Conservation (phyloP, 2,113 vertebrate species). For the Trichechus manatus region DNA sequence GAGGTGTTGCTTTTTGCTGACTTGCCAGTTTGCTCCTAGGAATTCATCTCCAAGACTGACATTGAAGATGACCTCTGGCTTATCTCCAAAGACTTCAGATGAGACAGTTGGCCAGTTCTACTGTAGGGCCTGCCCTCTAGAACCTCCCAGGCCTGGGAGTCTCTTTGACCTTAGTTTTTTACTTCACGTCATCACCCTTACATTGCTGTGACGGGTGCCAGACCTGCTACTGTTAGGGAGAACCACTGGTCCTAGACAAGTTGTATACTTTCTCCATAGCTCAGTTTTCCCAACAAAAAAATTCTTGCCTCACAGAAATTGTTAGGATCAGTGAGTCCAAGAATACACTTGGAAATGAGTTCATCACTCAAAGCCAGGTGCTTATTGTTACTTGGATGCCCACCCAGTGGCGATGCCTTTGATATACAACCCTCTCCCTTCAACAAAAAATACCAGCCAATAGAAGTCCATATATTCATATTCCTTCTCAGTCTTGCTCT, state of each 20-base stretch:
- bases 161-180: neutral
- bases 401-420: neutral
- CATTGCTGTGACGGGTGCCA: neutral
- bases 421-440: neutral
- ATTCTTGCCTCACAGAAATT: constrained; percentile 17
- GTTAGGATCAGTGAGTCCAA: neutral
- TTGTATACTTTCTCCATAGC: neutral
- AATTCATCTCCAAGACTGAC: neutral
- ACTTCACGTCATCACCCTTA: neutral
- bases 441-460: neutral
- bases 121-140: neutral
- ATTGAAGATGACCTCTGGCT: neutral
- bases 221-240: neutral
- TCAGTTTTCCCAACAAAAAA: neutral
- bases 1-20: neutral
- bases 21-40: neutral
- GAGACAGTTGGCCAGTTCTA: neutral
- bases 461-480: neutral
- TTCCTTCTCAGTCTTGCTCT: neutral
- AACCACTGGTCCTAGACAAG: neutral
- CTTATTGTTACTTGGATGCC: neutral
- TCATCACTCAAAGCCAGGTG: neutral
- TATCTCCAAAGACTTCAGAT: neutral
- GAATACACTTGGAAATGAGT: neutral
- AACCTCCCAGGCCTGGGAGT: neutral